Evolutionary conservation across 2,888 invertebrate species (phyloP), one percentile per base, ranked within the genome.

Genomic region (Campaea margaritaria): DNA sequence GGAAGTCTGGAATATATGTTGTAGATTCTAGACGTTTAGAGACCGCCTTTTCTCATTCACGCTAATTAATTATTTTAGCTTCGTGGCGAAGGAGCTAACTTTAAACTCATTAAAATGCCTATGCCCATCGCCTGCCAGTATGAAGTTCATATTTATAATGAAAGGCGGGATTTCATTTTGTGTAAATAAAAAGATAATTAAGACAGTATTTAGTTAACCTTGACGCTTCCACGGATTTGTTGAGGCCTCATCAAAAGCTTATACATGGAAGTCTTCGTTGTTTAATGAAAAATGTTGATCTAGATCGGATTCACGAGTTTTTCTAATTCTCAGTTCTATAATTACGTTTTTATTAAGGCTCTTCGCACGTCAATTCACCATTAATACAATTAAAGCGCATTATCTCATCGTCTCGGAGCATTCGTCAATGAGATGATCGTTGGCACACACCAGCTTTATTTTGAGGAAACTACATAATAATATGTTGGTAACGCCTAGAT

Each of bases 391-490:
- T 67, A 71, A 74, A 67, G 69, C 56, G 56, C 50, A 64, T 80
- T 78, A 74, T 74, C 73, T 76, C 78, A 78, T 66, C 59, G 59
- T 50, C 15, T 46, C 67, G 64, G 69, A 62, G 57, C 48, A 76
- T 72, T 71, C 66, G 68, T 66, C 68, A 71, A 65, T 69, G 70
- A 75, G 70, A 75, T 67, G 55, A 64, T 75, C 63, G 64, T 70
- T 76, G 72, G 75, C 78, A 72, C 63, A 67, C 62, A 71, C 59
- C 58, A 62, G 39, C 44, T 69, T 69, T 81, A 81, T 80, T 81
- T 79, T 66, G 50, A 68, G 72, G 67, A 72, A 69, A 70, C 64
- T 57, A 58, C 68, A 70, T 39, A 52, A 47, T 52, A 39, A 47
- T 52, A 39, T 68, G 63, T 62, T 49, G 51, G 58, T 64, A 60